These are phyloP conservation scores for Smutsia gigantea DNA, from an alignment of 2,797 vertebrate genomes.

Conservation along the genomic window DNA sequence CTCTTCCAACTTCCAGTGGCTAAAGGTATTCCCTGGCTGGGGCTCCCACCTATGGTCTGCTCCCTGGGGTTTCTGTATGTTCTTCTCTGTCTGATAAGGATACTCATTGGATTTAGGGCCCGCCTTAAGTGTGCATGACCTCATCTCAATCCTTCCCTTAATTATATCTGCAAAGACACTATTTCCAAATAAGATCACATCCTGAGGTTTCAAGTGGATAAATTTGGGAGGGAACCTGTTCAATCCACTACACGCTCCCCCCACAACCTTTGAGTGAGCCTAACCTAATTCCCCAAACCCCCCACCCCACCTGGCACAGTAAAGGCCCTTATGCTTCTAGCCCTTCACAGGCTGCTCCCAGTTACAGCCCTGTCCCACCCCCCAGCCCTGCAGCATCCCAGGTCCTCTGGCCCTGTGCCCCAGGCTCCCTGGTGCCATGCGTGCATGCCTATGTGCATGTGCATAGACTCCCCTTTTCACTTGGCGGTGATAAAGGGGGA, in stretches of 20 bases:
- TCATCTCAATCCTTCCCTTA: not conserved
- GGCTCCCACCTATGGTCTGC: not conserved
- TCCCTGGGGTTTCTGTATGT: not conserved
- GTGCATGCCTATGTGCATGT: not conserved
- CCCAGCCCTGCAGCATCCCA: not conserved
- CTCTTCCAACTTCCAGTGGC: not conserved
- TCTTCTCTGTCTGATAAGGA: not conserved
- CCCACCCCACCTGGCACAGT: not conserved
- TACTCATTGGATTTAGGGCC: not conserved
- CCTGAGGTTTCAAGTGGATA: not conserved
- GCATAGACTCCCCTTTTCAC: slow-evolving; percentile 4
- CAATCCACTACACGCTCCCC: not conserved
- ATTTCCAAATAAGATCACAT: not conserved
- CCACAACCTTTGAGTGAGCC: not conserved
- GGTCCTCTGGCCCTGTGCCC: not conserved
- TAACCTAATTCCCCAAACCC: not conserved
- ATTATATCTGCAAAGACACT: slow-evolving; percentile 10
- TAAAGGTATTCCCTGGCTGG: not conserved
- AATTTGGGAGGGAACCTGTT: not conserved
- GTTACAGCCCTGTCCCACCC: accelerated
- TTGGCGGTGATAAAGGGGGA: slow-evolving; percentile 78
- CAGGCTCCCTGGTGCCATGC: not conserved
- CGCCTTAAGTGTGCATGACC: not conserved
- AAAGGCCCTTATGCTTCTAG: not conserved
- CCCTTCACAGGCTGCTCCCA: not conserved